These are phyloP conservation scores for Calypte anna DNA, from an alignment of 2,113 vertebrate species.

Conservation along the genomic window DNA sequence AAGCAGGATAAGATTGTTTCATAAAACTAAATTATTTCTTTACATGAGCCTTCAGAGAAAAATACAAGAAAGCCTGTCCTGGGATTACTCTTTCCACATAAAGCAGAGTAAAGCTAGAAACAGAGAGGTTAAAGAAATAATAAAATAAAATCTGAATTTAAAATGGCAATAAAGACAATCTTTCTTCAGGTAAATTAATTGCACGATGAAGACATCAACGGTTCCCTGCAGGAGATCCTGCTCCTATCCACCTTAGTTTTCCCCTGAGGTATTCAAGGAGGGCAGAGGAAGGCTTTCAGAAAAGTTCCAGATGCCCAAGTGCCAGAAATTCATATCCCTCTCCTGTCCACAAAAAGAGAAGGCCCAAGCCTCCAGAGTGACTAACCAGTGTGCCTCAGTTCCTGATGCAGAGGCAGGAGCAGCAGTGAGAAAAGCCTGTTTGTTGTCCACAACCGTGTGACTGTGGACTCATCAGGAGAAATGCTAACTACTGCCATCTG, in stretches of 20 bases:
- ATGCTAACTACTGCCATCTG: background rate
- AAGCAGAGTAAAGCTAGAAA: background rate
- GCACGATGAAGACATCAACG: background rate
- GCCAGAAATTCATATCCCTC: accelerated
- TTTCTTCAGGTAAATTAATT: background rate
- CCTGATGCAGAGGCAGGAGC: background rate
- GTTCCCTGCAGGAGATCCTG: background rate
- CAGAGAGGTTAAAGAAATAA: background rate
- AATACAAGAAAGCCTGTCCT: background rate
- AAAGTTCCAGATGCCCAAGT: background rate
- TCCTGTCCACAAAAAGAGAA: background rate
- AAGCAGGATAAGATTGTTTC: background rate
- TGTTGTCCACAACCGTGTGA: background rate
- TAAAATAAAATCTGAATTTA: background rate
- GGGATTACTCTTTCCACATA: background rate
- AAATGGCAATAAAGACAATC: background rate
- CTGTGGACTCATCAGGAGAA: background rate
- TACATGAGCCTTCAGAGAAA: background rate
- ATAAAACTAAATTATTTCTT: conserved; percentile 1
- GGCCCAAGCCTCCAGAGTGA: background rate
- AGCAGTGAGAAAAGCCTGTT: background rate
- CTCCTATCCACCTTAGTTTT: background rate
- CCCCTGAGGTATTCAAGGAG: background rate
- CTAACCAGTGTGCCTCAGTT: background rate
- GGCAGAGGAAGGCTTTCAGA: background rate